Percentiles rank a stretch among this genome's conserved stretches.
Conservation (phyloP, 2,888 invertebrate species). For the Gibbula magus region DNA sequence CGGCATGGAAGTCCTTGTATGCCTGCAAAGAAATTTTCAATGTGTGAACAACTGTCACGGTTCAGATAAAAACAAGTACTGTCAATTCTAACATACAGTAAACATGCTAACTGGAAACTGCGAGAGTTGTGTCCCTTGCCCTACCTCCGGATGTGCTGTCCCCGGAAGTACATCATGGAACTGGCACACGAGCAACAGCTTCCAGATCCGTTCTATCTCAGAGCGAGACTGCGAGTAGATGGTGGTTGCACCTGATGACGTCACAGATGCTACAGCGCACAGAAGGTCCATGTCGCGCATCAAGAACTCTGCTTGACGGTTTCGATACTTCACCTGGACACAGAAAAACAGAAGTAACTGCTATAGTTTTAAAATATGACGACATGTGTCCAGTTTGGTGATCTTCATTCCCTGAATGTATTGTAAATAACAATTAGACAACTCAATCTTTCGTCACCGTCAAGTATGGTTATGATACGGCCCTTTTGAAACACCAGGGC, state of each 20-base stretch:
- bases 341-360: no score
- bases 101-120: no score
- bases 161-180: constrained; percentile 7
- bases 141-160: not conserved
- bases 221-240: not conserved
- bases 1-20: not conserved
- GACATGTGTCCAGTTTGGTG: no score
- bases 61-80: no score
- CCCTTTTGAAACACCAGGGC: no score
- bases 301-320: not conserved
- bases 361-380: no score
- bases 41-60: not conserved
- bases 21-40: not conserved
- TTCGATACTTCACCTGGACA: not conserved
- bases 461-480: no score
- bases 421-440: no score
- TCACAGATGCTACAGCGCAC: not conserved
- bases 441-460: no score
- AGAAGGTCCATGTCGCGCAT: not conserved
- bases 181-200: not conserved
- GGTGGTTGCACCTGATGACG: not conserved
- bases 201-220: not conserved
- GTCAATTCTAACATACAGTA: no score
- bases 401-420: no score
- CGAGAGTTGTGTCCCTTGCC: not conserved